Evolutionary conservation across 2,888 invertebrate species (phyloP).

Genomic region (Drosophila lacicola): DNA sequence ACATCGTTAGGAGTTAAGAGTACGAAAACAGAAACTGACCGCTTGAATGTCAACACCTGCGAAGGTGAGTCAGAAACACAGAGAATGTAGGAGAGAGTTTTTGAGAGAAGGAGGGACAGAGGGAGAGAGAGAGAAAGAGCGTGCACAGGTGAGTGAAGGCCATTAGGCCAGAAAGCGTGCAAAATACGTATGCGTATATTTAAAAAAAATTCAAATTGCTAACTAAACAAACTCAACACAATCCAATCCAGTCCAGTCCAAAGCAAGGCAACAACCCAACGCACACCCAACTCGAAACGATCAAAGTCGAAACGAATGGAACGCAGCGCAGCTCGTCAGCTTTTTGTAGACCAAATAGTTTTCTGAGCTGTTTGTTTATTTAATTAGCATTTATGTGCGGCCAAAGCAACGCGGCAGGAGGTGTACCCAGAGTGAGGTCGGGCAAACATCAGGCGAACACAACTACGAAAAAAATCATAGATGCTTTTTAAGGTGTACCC

Average conservation of each 20-base stretch:
- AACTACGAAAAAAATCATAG: slow-evolving; percentile 9
- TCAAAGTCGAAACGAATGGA: slow-evolving; percentile 38
- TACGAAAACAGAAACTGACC: slow-evolving; percentile 39
- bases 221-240: slow-evolving; percentile 24
- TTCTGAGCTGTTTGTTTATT: slow-evolving; percentile 75
- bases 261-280: not conserved
- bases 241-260: slow-evolving; percentile 1
- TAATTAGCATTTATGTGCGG: slow-evolving; percentile 64
- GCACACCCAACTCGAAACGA: slow-evolving; percentile 26
- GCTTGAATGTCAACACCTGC: slow-evolving; percentile 44
- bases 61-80: slow-evolving; percentile 38
- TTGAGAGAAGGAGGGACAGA: not conserved
- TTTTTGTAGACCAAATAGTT: slow-evolving; percentile 71
- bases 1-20: slow-evolving; percentile 21
- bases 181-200: slow-evolving; percentile 34
- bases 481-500: slow-evolving; percentile 11
- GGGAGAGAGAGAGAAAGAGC: not conserved
- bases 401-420: not conserved
- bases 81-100: not conserved
- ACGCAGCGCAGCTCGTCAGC: slow-evolving; percentile 18
- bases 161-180: slow-evolving; percentile 17
- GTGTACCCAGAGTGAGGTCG: slow-evolving; percentile 3
- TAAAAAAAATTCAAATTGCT: slow-evolving; percentile 16
- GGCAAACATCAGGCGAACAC: slow-evolving; percentile 21
- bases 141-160: slow-evolving; percentile 11